These are phyloP conservation scores for Herpailurus yagouaroundi DNA, from an alignment of 2,113 vertebrate genomes.

Conservation along the genomic window DNA sequence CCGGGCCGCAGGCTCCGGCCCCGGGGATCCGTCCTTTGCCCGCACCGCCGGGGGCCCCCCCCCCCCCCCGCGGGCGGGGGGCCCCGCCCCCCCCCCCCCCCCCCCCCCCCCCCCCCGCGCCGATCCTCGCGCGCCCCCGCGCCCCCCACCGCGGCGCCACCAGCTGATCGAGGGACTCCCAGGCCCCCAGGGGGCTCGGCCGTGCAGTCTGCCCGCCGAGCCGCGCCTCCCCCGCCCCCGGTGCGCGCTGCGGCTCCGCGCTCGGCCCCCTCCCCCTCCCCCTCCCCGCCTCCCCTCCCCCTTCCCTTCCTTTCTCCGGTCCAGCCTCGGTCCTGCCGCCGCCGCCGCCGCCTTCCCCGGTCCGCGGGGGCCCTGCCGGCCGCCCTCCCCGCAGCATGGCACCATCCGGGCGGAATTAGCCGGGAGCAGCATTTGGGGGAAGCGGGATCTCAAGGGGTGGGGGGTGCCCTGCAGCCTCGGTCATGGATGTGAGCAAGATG, in stretches of 20 bases:
- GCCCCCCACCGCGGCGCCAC: not conserved
- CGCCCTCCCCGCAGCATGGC: slow-evolving; percentile 52
- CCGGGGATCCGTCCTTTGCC: not conserved
- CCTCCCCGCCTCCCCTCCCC: not conserved
- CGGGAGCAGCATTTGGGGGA: not conserved
- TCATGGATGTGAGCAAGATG: slow-evolving; percentile 87
- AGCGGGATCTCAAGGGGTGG: slow-evolving; percentile 40
- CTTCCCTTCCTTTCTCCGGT: not conserved
- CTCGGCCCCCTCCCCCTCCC: not conserved
- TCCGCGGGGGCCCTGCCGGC: slow-evolving; percentile 21
- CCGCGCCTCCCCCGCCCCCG: slow-evolving; percentile 35
- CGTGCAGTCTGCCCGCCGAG: not conserved
- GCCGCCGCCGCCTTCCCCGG: not conserved
- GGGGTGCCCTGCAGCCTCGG: slow-evolving; percentile 62
- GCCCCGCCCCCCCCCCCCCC: too few species aligned
- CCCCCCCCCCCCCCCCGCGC: too few species aligned
- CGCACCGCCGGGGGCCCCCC: not conserved
- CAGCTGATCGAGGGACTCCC: not conserved
- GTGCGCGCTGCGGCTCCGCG: slow-evolving; percentile 51
- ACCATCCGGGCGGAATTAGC: slow-evolving; percentile 58
- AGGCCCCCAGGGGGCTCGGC: not conserved
- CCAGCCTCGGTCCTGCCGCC: slow-evolving; percentile 52
- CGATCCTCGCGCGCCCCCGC: not conserved
- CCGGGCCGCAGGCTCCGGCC: not conserved
- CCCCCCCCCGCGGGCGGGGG: too few species aligned